Base-by-base conservation (phyloP, 2,113 vertebrate genomes). In the Mystacornis crossleyi region DNA sequence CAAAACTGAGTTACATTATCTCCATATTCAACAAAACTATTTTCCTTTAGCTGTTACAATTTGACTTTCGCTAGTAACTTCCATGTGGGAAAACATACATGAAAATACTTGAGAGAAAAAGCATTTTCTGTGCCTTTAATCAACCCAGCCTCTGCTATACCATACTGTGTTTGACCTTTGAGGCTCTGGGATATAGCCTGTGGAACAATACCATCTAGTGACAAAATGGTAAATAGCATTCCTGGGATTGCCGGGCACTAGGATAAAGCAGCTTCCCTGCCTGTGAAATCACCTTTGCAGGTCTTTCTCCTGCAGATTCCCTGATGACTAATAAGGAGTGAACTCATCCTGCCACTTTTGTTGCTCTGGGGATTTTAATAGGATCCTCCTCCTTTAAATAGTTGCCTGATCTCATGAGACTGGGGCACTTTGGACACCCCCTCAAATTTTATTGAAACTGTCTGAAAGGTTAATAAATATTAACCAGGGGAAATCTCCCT, bases 151-250 rank as follows among this genome's bases (percentile, higher is more conserved):
- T 53, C 45, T 73, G 54, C 19, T 64, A 72, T 31, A 60, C 62
- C 61, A 17, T 47, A 69, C 73, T 51, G 36, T 17, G 23, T 40
- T 50, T 96, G 88, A 93, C 93, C 90, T 84, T 67, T 42, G 75
- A 88, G 75, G 64, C 79, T 91, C 64, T 92, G 58, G 14, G 80
- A 73, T 88, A 93, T 95, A 97, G 92, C 82, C 83, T 92, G 92
- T 96, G 95, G 94, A 97, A 94, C 95, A 92, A 89, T 96, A 96
- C 96, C 97, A 96, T 89, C 92, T 96, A 97, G 89, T 97, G 96
- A 95, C 95, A 84, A 85, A 91, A 89, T 55, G 84, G 89, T 95
- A 96, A 95, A 96, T 96, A 93, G 93, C 92, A 96, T 96, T 96
- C 90, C 88, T 93, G 88, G 79, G 42, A 71, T 95, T 80, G 70